Conservation (phyloP, 2,797 vertebrate genomes). For the Halcyon badia region DNA sequence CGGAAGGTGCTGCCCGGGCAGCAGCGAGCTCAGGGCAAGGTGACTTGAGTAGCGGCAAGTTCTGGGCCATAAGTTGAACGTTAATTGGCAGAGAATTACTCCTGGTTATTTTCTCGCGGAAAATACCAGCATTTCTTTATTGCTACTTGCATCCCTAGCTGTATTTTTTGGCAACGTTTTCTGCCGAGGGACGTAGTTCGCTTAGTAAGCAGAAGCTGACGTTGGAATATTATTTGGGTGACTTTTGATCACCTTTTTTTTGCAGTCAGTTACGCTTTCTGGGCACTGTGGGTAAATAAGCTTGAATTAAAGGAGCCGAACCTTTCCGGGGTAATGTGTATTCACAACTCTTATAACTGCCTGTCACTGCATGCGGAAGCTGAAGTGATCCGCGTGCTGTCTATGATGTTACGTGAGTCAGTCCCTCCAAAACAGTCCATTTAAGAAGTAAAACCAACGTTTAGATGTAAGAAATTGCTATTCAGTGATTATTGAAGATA, state of each 20-base stretch:
- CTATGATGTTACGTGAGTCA: not conserved
- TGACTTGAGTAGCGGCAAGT: not conserved
- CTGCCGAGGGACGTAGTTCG: fast-evolving
- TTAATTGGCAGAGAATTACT: not conserved
- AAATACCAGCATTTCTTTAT: not conserved
- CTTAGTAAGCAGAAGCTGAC: not conserved
- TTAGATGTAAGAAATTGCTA: not conserved
- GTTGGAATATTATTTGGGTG: not conserved
- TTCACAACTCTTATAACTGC: fast-evolving
- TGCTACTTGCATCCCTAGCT: not conserved
- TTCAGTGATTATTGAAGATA: not conserved
- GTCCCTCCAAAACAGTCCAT: not conserved
- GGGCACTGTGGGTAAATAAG: not conserved
- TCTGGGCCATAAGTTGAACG: fast-evolving
- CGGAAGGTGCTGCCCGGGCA: fast-evolving
- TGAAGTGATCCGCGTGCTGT: fast-evolving
- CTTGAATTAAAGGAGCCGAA: not conserved
- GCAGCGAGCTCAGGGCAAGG: not conserved
- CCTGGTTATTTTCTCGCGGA: fast-evolving
- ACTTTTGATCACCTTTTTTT: not conserved
- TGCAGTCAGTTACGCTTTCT: not conserved
- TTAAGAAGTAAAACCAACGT: not conserved
- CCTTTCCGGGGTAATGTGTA: not conserved
- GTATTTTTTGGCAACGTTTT: not conserved
- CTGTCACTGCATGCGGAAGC: fast-evolving